Percentiles rank a stretch among this genome's conserved stretches.
These are phyloP conservation scores for Saccostrea glomerata DNA, from an alignment of 1,140 invertebrate genomes.

Conservation along the genomic window DNA sequence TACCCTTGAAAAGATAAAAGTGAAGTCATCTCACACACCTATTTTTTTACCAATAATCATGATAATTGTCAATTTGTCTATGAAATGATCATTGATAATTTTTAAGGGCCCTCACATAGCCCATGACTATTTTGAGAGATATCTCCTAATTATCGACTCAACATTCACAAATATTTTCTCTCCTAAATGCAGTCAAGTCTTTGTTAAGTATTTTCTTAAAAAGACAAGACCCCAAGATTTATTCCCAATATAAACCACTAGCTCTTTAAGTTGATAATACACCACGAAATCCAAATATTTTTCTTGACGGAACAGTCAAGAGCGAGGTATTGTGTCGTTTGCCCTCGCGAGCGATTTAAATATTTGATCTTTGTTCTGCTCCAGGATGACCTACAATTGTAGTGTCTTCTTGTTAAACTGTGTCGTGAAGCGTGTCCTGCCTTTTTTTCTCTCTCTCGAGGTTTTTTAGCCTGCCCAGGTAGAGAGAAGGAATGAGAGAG, in stretches of 20 bases:
- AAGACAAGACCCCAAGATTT: background rate
- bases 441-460: background rate
- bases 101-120: no score
- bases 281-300: slow-evolving; percentile 31
- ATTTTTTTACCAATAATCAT: no score
- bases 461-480: slow-evolving; percentile 3
- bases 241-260: background rate
- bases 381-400: background rate
- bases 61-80: no score
- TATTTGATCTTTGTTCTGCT: slow-evolving; percentile 26
- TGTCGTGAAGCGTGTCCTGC: background rate
- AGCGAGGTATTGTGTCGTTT: slow-evolving; percentile 1
- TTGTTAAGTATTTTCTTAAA: background rate
- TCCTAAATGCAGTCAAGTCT: slow-evolving; percentile 5
- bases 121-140: no score
- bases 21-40: no score
- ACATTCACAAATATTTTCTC: background rate
- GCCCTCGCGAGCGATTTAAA: slow-evolving; percentile 31
- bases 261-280: slow-evolving; percentile 31
- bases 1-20: no score
- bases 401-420: background rate
- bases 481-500: background rate
- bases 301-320: slow-evolving; percentile 35
- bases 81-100: no score
- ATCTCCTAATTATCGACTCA: background rate